Evolutionary conservation across 2,888 invertebrate species (phyloP), one percentile per base, ranked within the genome.

Genomic region (Tetheella fluctuosa): DNA sequence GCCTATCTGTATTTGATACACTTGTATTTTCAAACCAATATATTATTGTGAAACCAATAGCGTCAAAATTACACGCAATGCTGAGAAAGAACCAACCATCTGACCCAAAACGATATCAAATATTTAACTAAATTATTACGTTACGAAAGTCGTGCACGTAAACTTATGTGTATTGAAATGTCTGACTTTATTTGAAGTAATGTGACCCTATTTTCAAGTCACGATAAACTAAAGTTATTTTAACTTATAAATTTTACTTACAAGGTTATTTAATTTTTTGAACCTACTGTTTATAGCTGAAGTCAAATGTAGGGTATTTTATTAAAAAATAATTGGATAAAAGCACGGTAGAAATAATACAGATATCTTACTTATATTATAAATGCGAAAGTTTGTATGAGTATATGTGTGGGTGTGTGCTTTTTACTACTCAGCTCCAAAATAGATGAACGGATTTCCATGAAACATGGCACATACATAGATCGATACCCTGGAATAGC

Each of bases 121-220:
- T 48, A 48, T 48, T 17, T 48, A 48, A 20, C 48, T 48, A 48
- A 48, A 48, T 48, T 48, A 20, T 48, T 48, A 48, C 48, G 48
- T 48, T 20, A 20, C 15, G 20, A 48, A 48, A 48, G 17, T 48
- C 48, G 48, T 48, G 48, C 48, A 48, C 48, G 48, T 48, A 20
- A 48, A 48, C 48, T 48, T 48, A 48, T 48, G 48, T 48, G 48
- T 48, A 20, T 48, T 48, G 48, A 48, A 48, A 48, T 48, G 48
- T 48, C 48, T 48, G 48, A 48, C 48, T 48, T 48, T 48, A 48
- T 48, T 20, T 20, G 48, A 48, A 48, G 20, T 48, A 48, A 48
- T 48, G 48, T 20, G 48, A 10, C 48, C 48, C 10, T 48, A 48
- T 48, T 48, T 42, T 48, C 20, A 48, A 20, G 48, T 48, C 48